Conservation (phyloP, 92 coral and sea anemone species). For the Paramuricea clavata region DNA sequence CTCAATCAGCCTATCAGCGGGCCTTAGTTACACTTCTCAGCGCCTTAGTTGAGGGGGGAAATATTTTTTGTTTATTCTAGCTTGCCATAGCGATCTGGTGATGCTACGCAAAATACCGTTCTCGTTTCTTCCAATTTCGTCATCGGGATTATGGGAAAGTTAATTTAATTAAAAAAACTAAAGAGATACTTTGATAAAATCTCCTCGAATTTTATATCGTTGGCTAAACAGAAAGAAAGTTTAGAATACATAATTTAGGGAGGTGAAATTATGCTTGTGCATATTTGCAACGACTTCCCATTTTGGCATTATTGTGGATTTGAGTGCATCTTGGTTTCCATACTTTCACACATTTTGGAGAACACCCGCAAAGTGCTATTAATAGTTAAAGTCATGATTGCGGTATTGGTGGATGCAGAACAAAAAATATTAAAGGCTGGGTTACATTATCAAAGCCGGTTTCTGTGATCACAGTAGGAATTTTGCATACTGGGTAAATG, state of each 20-base stretch:
- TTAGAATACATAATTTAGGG: neutral
- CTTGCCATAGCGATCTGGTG: slow-evolving; percentile 24
- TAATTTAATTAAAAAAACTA: neutral
- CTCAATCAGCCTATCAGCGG: neutral
- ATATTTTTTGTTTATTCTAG: neutral
- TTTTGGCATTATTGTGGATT: neutral
- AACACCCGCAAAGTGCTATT: neutral
- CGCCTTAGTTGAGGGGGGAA: neutral
- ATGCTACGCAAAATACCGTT: slow-evolving; percentile 13
- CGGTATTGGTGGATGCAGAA: neutral
- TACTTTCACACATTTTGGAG: neutral
- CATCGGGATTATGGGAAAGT: neutral
- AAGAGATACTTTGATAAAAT: neutral
- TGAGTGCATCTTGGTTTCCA: neutral
- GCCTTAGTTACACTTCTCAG: neutral
- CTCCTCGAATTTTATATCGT: neutral
- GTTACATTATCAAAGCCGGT: too few relatives aligned
- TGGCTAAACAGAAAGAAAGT: neutral
- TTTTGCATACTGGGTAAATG: too few relatives aligned
- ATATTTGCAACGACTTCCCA: neutral
- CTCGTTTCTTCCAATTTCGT: neutral
- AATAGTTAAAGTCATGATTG: neutral
- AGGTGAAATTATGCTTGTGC: too few relatives aligned
- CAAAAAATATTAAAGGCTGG: neutral
- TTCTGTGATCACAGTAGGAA: too few relatives aligned